Base-by-base conservation (phyloP, 2,888 invertebrate genomes). In the Diarsia mendica region DNA sequence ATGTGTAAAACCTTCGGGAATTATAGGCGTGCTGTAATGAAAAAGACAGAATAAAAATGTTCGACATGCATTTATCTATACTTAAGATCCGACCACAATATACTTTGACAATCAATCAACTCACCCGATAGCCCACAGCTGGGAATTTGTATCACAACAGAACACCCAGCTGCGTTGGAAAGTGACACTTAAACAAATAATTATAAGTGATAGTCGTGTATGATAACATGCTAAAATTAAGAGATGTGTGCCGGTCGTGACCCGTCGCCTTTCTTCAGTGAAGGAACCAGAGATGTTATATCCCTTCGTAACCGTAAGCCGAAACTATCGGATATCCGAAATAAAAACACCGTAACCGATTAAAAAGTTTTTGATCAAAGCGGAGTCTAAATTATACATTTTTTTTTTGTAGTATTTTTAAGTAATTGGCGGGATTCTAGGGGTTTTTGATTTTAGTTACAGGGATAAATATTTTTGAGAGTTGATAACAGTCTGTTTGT, bases 141-240 rank as follows among this genome's bases (percentile, higher is more conserved):
- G 51, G 60, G 15, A 46, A 33, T 9, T 78, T 77, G 10, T 72
- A 20, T 23, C 49, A 71, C 53, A 49, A 55, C 64, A 78, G 44
- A 49, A 28, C 28, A 60, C 72, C 49, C 28, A 13, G 55, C 10
- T 53, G 53, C 61, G 49, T 51, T 64, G 8, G 44, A 85, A 85
- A 89, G 79, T 89, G 90, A 87, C 91, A 92, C 92, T 91, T 90
- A 90, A 91, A 91, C 91, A 90, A 92, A 92, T 93, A 94, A 92
- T 94, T 92, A 93, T 88, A 85, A 85, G 80, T 84, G 95, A 95
- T 95, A 90, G 93, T 94, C 93, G 94, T 94, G 94, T 92, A 80
- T 85, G 95, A 95, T 95, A 93, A 91, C 87, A 81, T 90, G 85
- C 91, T 91, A 92, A 94, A 76, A 95, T 94, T 91, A 95, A 95